Base-by-base conservation (phyloP, 2,113 vertebrate genomes). In the Erythrocercus mccallii region DNA sequence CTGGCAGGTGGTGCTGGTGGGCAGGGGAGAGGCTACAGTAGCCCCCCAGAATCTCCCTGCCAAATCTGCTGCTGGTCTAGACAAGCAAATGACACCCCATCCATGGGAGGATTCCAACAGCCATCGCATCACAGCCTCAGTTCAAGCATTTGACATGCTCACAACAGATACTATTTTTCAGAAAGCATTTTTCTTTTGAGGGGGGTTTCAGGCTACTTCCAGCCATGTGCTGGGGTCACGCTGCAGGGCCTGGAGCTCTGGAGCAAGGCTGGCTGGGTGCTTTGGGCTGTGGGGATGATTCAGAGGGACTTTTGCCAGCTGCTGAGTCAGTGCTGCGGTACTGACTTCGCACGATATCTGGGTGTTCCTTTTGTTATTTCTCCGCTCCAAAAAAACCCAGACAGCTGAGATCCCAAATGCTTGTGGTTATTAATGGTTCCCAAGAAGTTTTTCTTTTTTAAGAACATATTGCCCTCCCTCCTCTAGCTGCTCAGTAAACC, bases 391-490 rank as follows among this genome's bases (percentile, higher is more conserved):
- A 92, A 90, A 88, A 73, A 20, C 17, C 84, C 71, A 74, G 9
- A 68, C 69, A 95, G 57, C 90, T 2, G 60, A 88, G 60, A 93
- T 92, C 83, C 88, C 69, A 92, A 90, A 90, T 92, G 86, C 48
- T 84, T 96, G 94, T 79, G 94, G 96, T 96, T 93, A 90, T 93
- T 95, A 96, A 88, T 65, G 64, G 92, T 56, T 94, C 95, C 92
- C 92, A 92, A 92, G 76, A 85, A 90, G 62, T 86, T 71, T 37
- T 95, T 93, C 77, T 90, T 94, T 94, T 90, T 92, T 74, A 89
- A 96, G 86, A 92, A 53, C 50, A 17, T 42, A 57, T 47, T 92
- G 38, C 77, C 74, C 80, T 91, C 24, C 88, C 56, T 83, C 14
- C 28, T 76, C 45, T 79, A 64, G 38, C 73, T 5, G 8, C 87